A percentile compares a stretch with the other conserved stretches of the same genome.
These are phyloP conservation scores for Neoitamus cyanurus DNA, from an alignment of 2,888 invertebrate genomes.

Conservation along the genomic window DNA sequence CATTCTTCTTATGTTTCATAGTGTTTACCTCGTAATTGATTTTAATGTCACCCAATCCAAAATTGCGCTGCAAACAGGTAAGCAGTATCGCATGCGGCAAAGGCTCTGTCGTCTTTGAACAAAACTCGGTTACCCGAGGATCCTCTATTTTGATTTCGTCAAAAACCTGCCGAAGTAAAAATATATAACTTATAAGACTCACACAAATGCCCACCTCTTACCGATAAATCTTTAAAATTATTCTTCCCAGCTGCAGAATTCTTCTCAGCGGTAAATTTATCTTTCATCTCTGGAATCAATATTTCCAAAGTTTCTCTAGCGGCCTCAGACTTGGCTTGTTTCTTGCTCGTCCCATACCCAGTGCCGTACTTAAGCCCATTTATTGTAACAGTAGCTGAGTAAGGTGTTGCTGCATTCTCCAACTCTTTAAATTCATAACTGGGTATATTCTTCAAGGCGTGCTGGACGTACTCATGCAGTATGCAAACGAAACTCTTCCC, in stretches of 20 bases:
- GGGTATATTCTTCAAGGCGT: constrained; percentile 93
- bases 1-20: constrained; percentile 89
- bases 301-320: constrained; percentile 90
- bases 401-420: constrained; percentile 93
- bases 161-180: constrained; percentile 73
- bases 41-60: constrained; percentile 88
- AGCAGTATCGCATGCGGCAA: constrained; percentile 93
- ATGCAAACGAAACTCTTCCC: constrained; percentile 96
- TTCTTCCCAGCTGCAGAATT: constrained; percentile 62
- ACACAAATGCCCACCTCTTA: constrained; percentile 53
- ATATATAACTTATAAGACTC: constrained; percentile 31
- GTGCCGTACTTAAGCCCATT: constrained; percentile 93
- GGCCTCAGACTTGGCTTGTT: constrained; percentile 94
- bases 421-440: constrained; percentile 92
- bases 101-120: constrained; percentile 95
- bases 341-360: constrained; percentile 95
- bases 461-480: constrained; percentile 96
- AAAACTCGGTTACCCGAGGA: constrained; percentile 93
- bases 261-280: constrained; percentile 76
- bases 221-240: constrained; percentile 69
- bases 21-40: constrained; percentile 89
- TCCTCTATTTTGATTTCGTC: constrained; percentile 94
- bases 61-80: constrained; percentile 92
- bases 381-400: constrained; percentile 92
- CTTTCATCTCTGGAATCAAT: constrained; percentile 91